Evolutionary conservation across 2,113 vertebrate genomes (phyloP).

Genomic region (Furnarius figulus): DNA sequence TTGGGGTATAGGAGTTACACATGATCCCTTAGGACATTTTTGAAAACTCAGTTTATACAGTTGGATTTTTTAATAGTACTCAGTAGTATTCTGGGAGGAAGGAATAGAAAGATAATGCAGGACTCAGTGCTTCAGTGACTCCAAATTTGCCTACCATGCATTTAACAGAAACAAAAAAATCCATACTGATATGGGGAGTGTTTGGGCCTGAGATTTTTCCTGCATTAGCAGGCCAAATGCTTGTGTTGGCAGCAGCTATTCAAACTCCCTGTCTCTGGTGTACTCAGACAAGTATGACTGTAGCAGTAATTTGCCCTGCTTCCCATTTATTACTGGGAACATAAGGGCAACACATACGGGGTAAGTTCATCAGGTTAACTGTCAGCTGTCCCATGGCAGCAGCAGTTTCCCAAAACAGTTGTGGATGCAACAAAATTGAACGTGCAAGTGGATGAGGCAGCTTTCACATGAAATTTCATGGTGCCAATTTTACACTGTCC

Average conservation of each 20-base stretch:
- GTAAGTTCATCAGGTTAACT: background rate
- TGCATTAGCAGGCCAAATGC: background rate
- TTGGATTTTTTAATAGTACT: background rate
- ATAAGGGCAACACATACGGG: background rate
- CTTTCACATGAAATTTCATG: background rate
- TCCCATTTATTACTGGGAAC: background rate
- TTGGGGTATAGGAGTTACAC: background rate
- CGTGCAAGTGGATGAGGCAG: background rate
- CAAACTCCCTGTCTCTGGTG: background rate
- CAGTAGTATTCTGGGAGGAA: background rate
- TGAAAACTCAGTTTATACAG: background rate
- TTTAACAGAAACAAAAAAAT: background rate
- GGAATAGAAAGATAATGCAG: background rate
- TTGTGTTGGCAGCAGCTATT: background rate
- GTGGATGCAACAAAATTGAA: background rate
- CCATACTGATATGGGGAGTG: background rate
- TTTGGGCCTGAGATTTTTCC: background rate
- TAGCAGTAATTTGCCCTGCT: background rate
- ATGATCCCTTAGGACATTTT: background rate
- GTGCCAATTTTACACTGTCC: background rate
- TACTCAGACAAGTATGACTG: fast-evolving
- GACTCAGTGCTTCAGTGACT: background rate
- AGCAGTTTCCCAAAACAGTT: background rate
- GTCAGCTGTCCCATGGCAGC: background rate
- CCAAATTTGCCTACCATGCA: background rate